phyloP scores from a whole-genome alignment of 2,888 invertebrate species.

The Pachymerium ferrugineum region DNA sequence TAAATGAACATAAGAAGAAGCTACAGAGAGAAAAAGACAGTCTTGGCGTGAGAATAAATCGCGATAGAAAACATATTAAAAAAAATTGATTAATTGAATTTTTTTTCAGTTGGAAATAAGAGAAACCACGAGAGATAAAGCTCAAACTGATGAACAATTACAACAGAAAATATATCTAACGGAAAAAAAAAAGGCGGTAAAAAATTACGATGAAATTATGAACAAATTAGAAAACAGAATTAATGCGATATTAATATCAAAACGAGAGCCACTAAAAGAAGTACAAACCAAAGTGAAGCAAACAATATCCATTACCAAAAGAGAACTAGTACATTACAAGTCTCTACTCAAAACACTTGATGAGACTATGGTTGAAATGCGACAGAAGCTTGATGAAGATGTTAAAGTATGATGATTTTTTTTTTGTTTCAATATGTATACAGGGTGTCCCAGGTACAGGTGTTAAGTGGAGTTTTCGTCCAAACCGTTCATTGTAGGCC shows the following conservation, averaged over 20 bases:
- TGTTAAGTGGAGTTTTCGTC: too few relatives aligned
- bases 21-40: neutral
- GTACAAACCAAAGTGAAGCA: constrained; percentile 40
- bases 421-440: too few relatives aligned
- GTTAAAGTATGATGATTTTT: neutral
- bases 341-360: constrained; percentile 42
- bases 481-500: too few relatives aligned
- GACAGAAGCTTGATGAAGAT: constrained; percentile 39
- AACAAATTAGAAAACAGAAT: constrained; percentile 38
- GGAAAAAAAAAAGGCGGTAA: neutral
- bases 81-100: neutral
- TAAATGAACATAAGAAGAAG: neutral
- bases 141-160: neutral
- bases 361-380: constrained; percentile 40
- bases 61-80: neutral
- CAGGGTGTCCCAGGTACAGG: too few relatives aligned
- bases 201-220: neutral
- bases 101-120: neutral
- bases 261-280: constrained; percentile 35
- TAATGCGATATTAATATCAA: constrained; percentile 37
- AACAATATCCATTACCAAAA: constrained; percentile 41
- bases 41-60: neutral
- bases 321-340: constrained; percentile 42
- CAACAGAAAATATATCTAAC: neutral
- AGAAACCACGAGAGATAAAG: neutral